Conservation (phyloP, 2,797 vertebrate species). For the Pantherophis alleghaniensis region DNA sequence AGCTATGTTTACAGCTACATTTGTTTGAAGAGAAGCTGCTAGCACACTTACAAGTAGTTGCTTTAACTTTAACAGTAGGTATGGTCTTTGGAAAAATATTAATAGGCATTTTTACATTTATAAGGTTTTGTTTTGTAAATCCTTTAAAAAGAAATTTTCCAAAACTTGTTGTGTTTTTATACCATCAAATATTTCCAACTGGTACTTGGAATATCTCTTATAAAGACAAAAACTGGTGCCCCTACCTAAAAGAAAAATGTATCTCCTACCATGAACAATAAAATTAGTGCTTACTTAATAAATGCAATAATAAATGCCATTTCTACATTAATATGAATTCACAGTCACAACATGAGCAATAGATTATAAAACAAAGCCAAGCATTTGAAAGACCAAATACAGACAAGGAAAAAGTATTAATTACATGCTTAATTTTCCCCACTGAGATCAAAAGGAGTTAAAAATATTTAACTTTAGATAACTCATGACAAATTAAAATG, state of each 20-base stretch:
- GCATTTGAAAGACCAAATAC: not conserved
- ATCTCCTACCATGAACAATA: not conserved
- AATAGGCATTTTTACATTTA: not conserved
- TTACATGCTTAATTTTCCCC: not conserved
- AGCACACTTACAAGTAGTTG: not conserved
- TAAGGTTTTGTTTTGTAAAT: not conserved
- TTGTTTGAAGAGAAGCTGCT: not conserved
- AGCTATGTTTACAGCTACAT: not conserved
- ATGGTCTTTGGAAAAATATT: not conserved
- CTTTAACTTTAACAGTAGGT: not conserved
- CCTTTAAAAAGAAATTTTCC: not conserved
- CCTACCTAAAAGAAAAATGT: not conserved
- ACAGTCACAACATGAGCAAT: not conserved
- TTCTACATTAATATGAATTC: not conserved
- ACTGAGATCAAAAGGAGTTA: not conserved
- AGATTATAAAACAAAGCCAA: not conserved
- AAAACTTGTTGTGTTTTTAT: not conserved
- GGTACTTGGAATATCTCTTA: not conserved
- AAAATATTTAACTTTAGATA: not conserved
- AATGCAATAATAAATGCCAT: not conserved
- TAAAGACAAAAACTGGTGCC: not conserved
- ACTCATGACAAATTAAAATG: constrained; percentile 13
- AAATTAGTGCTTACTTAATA: not conserved
- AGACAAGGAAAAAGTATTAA: not conserved
- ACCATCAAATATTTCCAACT: not conserved